Evolutionary conservation across 2,113 vertebrate genomes (phyloP).

Genomic region (Gymnogyps californianus): DNA sequence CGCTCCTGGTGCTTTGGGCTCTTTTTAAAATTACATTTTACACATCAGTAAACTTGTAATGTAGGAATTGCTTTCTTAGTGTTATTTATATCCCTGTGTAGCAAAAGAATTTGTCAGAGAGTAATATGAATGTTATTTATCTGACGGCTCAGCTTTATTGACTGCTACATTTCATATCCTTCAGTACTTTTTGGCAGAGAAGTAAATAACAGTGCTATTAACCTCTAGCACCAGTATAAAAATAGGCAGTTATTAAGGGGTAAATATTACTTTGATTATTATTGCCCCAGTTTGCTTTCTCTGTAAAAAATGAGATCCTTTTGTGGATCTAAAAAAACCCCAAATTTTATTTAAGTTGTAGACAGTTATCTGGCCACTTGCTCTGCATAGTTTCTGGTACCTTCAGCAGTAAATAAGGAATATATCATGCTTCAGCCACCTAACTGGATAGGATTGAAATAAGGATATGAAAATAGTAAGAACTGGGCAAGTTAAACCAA

Average conservation of each 20-base stretch:
- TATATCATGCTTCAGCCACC: background rate
- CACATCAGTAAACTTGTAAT: constrained; percentile 83
- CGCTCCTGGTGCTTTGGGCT: constrained; percentile 54
- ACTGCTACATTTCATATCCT: constrained; percentile 78
- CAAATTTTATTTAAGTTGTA: constrained; percentile 57
- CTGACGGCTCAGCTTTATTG: constrained; percentile 79
- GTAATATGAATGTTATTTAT: constrained; percentile 82
- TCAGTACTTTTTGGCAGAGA: constrained; percentile 77
- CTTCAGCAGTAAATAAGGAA: background rate
- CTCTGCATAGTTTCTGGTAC: background rate
- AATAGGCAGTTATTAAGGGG: constrained; percentile 79
- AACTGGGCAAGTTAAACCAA: background rate
- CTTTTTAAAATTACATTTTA: constrained; percentile 82
- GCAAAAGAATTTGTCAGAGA: constrained; percentile 80
- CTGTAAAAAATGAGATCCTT: constrained; percentile 65
- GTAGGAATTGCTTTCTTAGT: constrained; percentile 74
- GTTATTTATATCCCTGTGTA: constrained; percentile 78
- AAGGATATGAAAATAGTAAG: background rate
- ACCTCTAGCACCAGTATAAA: constrained; percentile 77
- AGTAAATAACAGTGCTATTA: constrained; percentile 82
- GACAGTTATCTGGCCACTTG: background rate
- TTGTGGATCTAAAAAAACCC: constrained; percentile 30
- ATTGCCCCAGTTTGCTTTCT: constrained; percentile 69
- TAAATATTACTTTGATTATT: constrained; percentile 80
- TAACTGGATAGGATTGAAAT: background rate